phyloP scores from a whole-genome alignment of 2,113 vertebrate species.

The Tragelaphus scriptus region DNA sequence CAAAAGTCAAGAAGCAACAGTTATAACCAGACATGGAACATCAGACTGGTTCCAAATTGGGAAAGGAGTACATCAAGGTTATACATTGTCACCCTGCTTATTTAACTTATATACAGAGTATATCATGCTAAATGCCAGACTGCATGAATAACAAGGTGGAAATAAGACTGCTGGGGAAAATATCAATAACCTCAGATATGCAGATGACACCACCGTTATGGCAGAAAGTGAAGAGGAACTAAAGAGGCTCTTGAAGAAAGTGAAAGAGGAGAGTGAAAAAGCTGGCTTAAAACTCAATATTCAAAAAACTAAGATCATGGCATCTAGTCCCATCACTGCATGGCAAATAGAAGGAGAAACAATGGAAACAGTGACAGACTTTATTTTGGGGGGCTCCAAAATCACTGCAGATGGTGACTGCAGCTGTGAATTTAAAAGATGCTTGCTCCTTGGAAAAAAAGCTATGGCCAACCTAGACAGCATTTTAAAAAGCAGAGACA shows the following conservation, averaged over 20 bases:
- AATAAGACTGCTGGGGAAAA: no score
- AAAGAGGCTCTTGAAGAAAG: not conserved
- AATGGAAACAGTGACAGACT: not conserved
- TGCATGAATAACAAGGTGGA: no score
- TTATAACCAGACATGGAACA: no score
- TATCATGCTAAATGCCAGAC: no score
- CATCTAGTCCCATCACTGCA: not conserved
- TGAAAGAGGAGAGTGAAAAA: not conserved
- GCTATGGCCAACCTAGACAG: not conserved
- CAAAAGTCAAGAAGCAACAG: no score
- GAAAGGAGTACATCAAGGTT: no score
- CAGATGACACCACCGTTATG: not conserved
- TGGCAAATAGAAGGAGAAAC: not conserved
- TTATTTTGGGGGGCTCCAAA: not conserved
- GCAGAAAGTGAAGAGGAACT: not conserved
- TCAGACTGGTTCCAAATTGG: no score
- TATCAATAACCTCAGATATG: not conserved
- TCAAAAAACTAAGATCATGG: not conserved
- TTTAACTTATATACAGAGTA: no score
- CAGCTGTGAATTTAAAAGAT: not conserved
- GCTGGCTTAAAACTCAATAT: not conserved
- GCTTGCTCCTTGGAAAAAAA: not conserved
- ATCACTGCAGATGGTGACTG: not conserved
- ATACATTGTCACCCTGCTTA: no score
- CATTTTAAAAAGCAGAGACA: not conserved